phyloP scores from a whole-genome alignment of 1,140 invertebrate genomes.

The Reticulitermes speratus region DNA sequence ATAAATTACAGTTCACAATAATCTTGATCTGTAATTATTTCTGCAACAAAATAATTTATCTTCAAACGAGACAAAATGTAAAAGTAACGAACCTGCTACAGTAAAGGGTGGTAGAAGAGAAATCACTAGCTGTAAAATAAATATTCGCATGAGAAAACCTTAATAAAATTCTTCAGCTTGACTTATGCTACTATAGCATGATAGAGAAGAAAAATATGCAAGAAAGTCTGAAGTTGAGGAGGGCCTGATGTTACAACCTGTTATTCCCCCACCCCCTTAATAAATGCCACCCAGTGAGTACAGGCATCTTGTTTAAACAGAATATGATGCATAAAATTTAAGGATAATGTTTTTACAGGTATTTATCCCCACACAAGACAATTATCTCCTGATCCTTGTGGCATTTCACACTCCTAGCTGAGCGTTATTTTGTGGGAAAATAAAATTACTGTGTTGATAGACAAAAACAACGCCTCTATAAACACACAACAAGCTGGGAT shows the following conservation, averaged over 20 bases:
- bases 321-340: constrained; percentile 10
- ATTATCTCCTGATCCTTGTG: neutral
- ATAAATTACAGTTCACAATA: no score
- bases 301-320: neutral
- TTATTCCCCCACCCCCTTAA: neutral
- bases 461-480: neutral
- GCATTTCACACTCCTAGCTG: neutral
- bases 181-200: neutral
- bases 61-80: no score
- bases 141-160: neutral
- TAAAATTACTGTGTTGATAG: neutral
- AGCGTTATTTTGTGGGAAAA: neutral
- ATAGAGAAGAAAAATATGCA: neutral
- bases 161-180: neutral
- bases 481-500: neutral
- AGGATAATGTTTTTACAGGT: neutral
- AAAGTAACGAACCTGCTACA: no score
- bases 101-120: neutral
- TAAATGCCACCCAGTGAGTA: constrained; percentile 10
- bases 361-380: neutral
- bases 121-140: neutral
- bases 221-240: neutral
- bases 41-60: no score
- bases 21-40: no score
- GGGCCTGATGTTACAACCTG: neutral